These are phyloP conservation scores for Coenonympha glycerion DNA, from an alignment of 2,888 invertebrate species.

Conservation along the genomic window DNA sequence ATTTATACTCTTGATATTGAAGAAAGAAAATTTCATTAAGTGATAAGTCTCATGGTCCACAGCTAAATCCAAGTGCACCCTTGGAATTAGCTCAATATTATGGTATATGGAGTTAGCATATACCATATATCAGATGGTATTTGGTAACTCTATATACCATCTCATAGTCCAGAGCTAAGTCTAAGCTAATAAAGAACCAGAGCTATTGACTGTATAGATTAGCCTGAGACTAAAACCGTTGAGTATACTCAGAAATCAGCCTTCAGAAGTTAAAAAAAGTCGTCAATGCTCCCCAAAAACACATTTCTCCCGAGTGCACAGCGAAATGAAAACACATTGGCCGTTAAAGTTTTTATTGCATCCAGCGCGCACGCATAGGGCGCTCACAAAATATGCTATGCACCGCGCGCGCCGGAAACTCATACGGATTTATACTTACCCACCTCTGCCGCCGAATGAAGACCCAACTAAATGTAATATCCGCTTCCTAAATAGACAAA, in stretches of 20 bases:
- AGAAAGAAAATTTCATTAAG: no score
- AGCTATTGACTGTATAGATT: no score
- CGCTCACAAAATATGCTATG: conserved; percentile 71
- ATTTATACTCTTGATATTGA: no score
- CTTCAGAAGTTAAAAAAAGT: conserved; percentile 13
- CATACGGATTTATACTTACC: conserved; percentile 68
- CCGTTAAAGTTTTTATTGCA: conserved; percentile 64
- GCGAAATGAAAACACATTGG: conserved; percentile 59
- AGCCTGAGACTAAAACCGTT: neutral
- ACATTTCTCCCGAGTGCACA: conserved; percentile 42
- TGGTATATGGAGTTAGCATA: no score
- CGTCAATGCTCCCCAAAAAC: conserved; percentile 47
- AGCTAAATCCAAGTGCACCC: no score
- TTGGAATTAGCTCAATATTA: no score
- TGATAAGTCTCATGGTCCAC: no score
- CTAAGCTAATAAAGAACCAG: no score
- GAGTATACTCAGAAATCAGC: neutral
- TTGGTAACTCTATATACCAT: no score
- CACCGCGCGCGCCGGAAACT: conserved; percentile 66
- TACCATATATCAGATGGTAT: no score
- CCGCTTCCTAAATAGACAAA: conserved; percentile 76
- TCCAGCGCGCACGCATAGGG: conserved; percentile 55
- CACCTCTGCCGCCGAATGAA: conserved; percentile 73
- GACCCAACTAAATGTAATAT: conserved; percentile 73
- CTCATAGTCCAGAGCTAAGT: no score